A percentile compares a stretch with the other conserved stretches of the same genome.
Evolutionary conservation across 2,113 vertebrate genomes (phyloP).

Genomic region (Grammatotria lemairii): DNA sequence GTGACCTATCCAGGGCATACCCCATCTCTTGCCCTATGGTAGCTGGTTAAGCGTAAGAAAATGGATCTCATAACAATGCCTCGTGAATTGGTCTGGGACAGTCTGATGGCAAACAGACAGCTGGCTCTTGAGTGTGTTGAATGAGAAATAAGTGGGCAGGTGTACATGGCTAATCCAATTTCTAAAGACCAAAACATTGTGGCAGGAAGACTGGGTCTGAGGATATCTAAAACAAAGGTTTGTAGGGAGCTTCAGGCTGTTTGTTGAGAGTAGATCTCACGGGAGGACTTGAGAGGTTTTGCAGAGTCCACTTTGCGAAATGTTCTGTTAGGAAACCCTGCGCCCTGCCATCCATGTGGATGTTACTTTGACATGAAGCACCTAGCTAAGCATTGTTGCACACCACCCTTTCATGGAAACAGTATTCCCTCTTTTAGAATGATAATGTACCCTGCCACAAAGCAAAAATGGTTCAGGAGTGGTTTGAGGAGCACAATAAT

Average conservation of each 20-base stretch:
- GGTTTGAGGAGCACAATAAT: not conserved
- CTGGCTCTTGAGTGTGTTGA: not conserved
- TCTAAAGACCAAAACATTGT: not conserved
- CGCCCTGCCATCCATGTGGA: fast-evolving
- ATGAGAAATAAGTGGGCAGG: not conserved
- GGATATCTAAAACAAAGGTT: not conserved
- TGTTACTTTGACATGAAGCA: not conserved
- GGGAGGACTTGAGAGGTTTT: not conserved
- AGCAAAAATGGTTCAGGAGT: not conserved
- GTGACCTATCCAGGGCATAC: not conserved
- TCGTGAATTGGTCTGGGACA: not conserved
- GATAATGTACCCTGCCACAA: not conserved
- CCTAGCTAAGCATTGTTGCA: not conserved
- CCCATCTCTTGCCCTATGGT: not conserved
- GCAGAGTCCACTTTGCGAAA: fast-evolving
- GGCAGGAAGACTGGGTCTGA: not conserved
- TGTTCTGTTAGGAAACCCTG: not conserved
- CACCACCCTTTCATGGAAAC: not conserved
- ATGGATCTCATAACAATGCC: not conserved
- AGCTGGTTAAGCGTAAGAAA: not conserved
- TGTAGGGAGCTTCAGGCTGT: not conserved
- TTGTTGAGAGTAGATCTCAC: not conserved
- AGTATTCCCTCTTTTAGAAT: not conserved
- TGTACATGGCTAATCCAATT: not conserved
- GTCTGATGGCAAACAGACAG: not conserved